A percentile compares a stretch with the other conserved stretches of the same genome.
Evolutionary conservation across 2,113 vertebrate species (phyloP).

Genomic region (Brachypodius melanocephalos): DNA sequence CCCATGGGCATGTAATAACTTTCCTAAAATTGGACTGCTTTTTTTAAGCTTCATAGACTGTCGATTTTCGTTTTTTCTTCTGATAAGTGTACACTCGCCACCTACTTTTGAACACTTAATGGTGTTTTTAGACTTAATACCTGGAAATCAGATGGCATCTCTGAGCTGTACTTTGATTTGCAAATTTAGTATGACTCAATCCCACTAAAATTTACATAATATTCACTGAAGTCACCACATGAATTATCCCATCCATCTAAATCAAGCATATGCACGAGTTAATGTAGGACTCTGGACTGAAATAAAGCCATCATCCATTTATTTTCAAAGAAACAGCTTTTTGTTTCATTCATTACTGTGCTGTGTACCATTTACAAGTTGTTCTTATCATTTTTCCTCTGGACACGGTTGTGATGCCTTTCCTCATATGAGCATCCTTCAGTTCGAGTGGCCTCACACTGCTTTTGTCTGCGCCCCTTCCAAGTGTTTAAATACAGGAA

Average conservation of each 20-base stretch:
- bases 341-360: not conserved
- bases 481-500: not conserved
- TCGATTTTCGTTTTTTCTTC: not conserved
- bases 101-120: not conserved
- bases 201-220: not conserved
- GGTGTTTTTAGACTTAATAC: not conserved
- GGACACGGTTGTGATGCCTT: not conserved
- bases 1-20: not conserved
- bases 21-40: not conserved
- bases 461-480: not conserved
- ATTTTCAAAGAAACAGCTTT: not conserved
- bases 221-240: not conserved
- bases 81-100: not conserved
- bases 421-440: not conserved
- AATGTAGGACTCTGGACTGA: not conserved
- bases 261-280: not conserved
- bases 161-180: not conserved
- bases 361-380: not conserved
- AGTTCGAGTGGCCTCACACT: not conserved
- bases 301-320: not conserved
- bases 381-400: not conserved
- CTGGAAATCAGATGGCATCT: not conserved
- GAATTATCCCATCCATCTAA: not conserved
- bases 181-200: not conserved
- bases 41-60: not conserved